Evolutionary conservation across 2,797 vertebrate species (phyloP).

Genomic region (Somateria mollissima): DNA sequence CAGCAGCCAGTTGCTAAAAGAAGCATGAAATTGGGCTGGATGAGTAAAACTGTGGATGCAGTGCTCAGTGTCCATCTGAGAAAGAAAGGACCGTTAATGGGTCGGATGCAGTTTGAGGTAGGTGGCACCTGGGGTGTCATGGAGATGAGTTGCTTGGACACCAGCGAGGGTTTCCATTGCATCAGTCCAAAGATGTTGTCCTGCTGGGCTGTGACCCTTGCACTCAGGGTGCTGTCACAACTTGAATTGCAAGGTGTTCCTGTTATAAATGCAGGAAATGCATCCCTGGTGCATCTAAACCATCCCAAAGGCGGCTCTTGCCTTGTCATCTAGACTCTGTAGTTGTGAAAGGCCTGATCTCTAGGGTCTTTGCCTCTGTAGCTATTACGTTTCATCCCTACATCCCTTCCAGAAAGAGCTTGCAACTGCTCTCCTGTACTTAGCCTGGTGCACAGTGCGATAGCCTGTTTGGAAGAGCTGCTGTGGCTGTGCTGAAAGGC

Average conservation of each 20-base stretch:
- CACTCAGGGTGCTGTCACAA: neutral
- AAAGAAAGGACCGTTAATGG: constrained; percentile 53
- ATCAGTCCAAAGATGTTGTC: neutral
- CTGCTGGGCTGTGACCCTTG: neutral
- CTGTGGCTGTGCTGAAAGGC: neutral
- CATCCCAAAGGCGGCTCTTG: neutral
- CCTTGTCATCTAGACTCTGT: neutral
- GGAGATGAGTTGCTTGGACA: constrained; percentile 4
- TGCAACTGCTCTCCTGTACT: neutral
- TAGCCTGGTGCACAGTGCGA: rapidly evolving
- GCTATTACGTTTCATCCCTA: neutral
- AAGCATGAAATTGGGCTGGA: constrained; percentile 51
- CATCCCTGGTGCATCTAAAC: neutral
- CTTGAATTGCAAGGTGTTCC: neutral
- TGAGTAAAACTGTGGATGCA: constrained; percentile 54
- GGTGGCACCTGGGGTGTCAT: constrained; percentile 62
- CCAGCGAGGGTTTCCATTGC: neutral
- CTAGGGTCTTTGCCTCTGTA: neutral
- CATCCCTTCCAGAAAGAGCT: neutral
- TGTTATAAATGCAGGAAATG: neutral
- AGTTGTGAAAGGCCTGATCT: neutral
- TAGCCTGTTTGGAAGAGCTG: neutral
- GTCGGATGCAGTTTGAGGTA: constrained; percentile 47
- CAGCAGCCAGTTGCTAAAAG: constrained; percentile 64
- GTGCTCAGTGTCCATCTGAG: constrained; percentile 51